Conservation (phyloP, 2,113 vertebrate genomes). For the Amphiprion ocellaris region DNA sequence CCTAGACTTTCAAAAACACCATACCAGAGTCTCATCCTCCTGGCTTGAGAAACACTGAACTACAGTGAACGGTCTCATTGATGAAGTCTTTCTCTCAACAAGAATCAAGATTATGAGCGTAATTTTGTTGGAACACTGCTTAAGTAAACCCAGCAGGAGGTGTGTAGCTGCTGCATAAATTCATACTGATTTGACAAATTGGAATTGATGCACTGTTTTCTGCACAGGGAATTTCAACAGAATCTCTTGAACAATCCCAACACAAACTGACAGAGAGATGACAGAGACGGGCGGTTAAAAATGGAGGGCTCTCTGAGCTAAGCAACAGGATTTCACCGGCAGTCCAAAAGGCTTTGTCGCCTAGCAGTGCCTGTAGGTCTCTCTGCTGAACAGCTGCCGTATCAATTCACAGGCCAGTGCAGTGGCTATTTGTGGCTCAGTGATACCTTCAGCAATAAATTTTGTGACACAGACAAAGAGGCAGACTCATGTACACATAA, state of each 20-base stretch:
- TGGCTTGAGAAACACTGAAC: neutral
- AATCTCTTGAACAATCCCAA: constrained; percentile 26
- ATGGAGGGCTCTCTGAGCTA: constrained; percentile 38
- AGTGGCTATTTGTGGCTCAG: constrained; percentile 65
- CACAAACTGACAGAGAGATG: constrained; percentile 35
- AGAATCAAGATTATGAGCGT: constrained; percentile 45
- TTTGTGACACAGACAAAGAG: constrained; percentile 50
- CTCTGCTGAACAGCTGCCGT: constrained; percentile 69
- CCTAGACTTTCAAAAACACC: neutral
- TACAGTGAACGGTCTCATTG: neutral
- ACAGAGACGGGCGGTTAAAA: constrained; percentile 26
- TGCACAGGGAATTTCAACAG: constrained; percentile 43
- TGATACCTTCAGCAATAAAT: constrained; percentile 59
- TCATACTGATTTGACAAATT: constrained; percentile 61
- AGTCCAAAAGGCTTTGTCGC: constrained; percentile 46
- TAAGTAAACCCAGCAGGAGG: constrained; percentile 55
- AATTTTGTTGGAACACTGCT: constrained; percentile 52
- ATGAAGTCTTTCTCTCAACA: constrained; percentile 24
- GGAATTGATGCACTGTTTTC: constrained; percentile 57
- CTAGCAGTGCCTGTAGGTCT: constrained; percentile 43
- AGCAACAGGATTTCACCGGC: constrained; percentile 48
- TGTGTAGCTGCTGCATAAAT: constrained; percentile 55
- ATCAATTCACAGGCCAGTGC: constrained; percentile 62
- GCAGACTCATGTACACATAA: constrained; percentile 16
- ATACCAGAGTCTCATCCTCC: neutral